Percentiles rank a stretch among this genome's conserved stretches.
Evolutionary conservation across 2,113 vertebrate genomes (phyloP).

Genomic region (Perccottus glenii): DNA sequence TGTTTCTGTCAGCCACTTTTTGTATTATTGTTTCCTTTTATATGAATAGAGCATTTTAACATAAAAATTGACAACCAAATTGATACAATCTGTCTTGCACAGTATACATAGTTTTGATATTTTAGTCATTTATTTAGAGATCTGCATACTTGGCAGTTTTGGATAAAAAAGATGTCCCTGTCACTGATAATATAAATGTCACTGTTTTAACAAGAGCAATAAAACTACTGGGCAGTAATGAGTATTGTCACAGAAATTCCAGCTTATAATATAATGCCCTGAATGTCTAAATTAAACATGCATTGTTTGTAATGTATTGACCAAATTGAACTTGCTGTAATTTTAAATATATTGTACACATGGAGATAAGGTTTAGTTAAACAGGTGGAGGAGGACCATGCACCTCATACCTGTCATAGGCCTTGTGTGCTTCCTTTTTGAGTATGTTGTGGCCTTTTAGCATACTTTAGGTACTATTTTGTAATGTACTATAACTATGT

Average conservation of each 20-base stretch:
- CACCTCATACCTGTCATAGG: too few relatives aligned
- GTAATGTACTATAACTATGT: too few relatives aligned
- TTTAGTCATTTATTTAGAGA: conserved; percentile 57
- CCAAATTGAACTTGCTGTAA: too few relatives aligned
- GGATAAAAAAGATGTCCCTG: conserved; percentile 26
- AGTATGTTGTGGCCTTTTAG: too few relatives aligned
- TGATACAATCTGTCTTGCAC: conserved; percentile 66
- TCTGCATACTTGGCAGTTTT: conserved; percentile 54
- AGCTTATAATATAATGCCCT: neutral
- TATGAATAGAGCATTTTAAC: conserved; percentile 52
- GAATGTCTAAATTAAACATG: too few relatives aligned
- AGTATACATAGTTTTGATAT: conserved; percentile 37
- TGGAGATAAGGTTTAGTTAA: too few relatives aligned
- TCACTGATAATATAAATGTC: conserved; percentile 43
- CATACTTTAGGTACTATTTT: too few relatives aligned
- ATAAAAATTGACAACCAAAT: conserved; percentile 55
- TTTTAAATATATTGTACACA: too few relatives aligned
- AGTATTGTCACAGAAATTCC: conserved; percentile 1
- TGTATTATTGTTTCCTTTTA: conserved; percentile 61
- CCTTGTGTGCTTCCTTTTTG: too few relatives aligned
- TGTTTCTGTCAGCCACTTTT: conserved; percentile 75
- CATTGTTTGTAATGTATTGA: too few relatives aligned
- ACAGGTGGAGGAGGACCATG: too few relatives aligned
- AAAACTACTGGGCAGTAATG: conserved; percentile 5
- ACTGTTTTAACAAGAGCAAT: conserved; percentile 45